Evolutionary conservation across 2,888 invertebrate species (phyloP), one percentile per base, ranked within the genome.

Genomic region (Hyles lineata): DNA sequence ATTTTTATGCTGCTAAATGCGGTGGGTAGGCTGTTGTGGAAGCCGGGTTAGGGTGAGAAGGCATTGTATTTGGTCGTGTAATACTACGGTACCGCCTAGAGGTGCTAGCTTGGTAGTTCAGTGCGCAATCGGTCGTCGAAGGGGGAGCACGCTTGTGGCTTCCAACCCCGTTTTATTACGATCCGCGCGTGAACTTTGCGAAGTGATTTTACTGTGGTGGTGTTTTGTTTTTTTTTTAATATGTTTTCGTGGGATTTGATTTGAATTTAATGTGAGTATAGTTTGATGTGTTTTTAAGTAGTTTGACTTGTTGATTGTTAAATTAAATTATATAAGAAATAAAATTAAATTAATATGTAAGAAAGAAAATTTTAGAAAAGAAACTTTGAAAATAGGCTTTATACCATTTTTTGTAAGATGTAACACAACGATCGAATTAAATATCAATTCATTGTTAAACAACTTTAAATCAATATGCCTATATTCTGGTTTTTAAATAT

Each of bases 21-120:
- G 76, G 80, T 76, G 78, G 74, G 59, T 74, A 55, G 23, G 19
- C 43, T 61, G 63, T 9, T 43, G 58, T 72, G 17, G 17, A 7
- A 76, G 70, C 73, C 67, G 75, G 71, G 25, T n/a, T 71, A 75
- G 60, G 32, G 76, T 55, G 70, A 70, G 67, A 32, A 77, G 71
- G 70, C 76, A 61, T 79, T 77, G 50, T 59, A 84, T 80, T 76
- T 71, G 70, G 84, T 69, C 73, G 87, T 78, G 79, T 92, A 88
- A 92, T 92, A 92, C 92, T 92, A 92, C 92, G 91, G 92, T 87
- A 91, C 83, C 72, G 72, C 75, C 80, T 76, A 82, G 84, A 83
- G 84, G 83, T 83, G 84, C 78, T 82, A 83, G 83, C 77, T 80
- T 82, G 80, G 81, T 83, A 79, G 81, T 83, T 85, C 90, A 92